A percentile compares a stretch with the other conserved stretches of the same genome.
Evolutionary conservation across 2,797 vertebrate genomes (phyloP).

Genomic region (Karalla daura): DNA sequence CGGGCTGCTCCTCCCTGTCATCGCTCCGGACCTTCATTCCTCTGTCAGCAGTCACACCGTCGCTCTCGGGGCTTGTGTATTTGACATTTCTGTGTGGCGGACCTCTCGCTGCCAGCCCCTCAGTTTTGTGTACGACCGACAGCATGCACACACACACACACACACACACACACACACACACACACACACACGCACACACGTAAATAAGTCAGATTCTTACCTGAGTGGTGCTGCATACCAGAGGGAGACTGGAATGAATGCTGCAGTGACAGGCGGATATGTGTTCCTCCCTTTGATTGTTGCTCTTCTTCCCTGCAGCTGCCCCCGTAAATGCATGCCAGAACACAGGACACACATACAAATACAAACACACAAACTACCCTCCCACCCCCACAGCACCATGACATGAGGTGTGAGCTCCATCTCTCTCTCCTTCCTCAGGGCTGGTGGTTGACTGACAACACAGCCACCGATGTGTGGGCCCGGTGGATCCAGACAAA

Average conservation of each 20-base stretch:
- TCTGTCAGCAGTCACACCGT: slow-evolving; percentile 7
- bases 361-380: slow-evolving; percentile 1
- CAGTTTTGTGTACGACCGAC: too few species aligned
- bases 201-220: slow-evolving; percentile 37
- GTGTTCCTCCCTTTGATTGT: slow-evolving; percentile 10
- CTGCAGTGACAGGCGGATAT: slow-evolving; percentile 2
- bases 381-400: background rate
- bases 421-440: slow-evolving; percentile 29
- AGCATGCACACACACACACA: too few species aligned
- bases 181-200: background rate
- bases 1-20: slow-evolving; percentile 2
- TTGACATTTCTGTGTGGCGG: slow-evolving; percentile 48
- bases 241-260: slow-evolving; percentile 20
- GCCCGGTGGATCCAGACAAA: slow-evolving; percentile 22
- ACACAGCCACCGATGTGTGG: slow-evolving; percentile 76
- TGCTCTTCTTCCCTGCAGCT: background rate
- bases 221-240: background rate
- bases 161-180: too few species aligned
- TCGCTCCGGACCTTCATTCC: slow-evolving; percentile 14
- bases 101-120: too few species aligned
- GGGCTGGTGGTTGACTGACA: slow-evolving; percentile 79
- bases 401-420: background rate
- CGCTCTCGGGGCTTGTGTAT: slow-evolving; percentile 35
- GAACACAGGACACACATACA: slow-evolving; percentile 13
- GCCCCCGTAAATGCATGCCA: slow-evolving; percentile 4